These are phyloP conservation scores for Prosopocoilus inquinatus DNA, from an alignment of 2,888 invertebrate genomes.

Conservation along the genomic window DNA sequence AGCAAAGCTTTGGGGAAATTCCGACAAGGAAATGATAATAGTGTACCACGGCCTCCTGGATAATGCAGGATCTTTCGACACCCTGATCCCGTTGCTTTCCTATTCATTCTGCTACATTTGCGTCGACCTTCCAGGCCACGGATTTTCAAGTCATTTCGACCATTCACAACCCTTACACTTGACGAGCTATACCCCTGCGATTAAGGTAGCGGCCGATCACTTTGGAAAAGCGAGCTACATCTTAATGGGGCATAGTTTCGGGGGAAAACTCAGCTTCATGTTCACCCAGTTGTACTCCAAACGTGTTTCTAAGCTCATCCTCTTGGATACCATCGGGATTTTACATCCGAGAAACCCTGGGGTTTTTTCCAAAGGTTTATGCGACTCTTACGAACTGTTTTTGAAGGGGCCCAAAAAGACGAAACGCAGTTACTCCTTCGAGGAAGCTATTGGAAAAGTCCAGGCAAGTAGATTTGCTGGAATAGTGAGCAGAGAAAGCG, in stretches of 20 bases:
- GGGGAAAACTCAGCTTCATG: constrained; percentile 45
- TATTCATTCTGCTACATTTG: constrained; percentile 49
- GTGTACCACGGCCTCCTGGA: constrained; percentile 61
- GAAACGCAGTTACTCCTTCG: not conserved
- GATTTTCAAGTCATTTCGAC: constrained; percentile 57
- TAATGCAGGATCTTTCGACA: constrained; percentile 60
- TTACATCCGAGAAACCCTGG: not conserved
- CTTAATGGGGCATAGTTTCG: constrained; percentile 47
- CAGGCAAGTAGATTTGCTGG: constrained; percentile 2
- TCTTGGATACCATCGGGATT: not conserved
- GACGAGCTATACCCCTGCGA: constrained; percentile 15
- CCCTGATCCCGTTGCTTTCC: constrained; percentile 57
- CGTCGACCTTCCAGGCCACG: constrained; percentile 62
- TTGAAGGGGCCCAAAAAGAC: constrained; percentile 4
- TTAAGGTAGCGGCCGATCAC: constrained; percentile 15
- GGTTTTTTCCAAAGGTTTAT: not conserved
- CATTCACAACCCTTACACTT: constrained; percentile 20
- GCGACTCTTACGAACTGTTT: constrained; percentile 1
- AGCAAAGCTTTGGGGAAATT: constrained; percentile 64
- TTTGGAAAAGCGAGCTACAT: constrained; percentile 18
- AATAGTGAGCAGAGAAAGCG: constrained; percentile 8
- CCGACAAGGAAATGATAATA: constrained; percentile 55
- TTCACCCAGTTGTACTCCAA: constrained; percentile 30
- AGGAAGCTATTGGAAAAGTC: constrained; percentile 11
- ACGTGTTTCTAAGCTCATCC: not conserved